Percentiles rank a stretch among this genome's conserved stretches.
These are phyloP conservation scores for Parnassius orleans DNA, from an alignment of 2,888 invertebrate species.

Conservation along the genomic window DNA sequence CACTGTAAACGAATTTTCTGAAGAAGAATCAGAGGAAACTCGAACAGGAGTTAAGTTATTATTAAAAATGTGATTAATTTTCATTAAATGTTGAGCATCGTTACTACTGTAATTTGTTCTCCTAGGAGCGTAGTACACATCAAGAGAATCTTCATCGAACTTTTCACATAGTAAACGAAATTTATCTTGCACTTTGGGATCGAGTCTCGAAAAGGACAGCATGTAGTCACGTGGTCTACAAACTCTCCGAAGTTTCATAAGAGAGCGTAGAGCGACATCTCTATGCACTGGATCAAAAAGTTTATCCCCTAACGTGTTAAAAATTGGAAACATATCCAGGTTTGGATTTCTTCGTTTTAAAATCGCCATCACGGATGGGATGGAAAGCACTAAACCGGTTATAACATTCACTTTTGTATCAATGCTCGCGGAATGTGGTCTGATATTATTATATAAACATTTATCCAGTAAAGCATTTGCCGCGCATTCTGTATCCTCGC, in stretches of 20 bases:
- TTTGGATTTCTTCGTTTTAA: slow-evolving; percentile 70
- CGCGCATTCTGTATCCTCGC: slow-evolving; percentile 84
- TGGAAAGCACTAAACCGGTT: slow-evolving; percentile 83
- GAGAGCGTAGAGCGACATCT: slow-evolving; percentile 86
- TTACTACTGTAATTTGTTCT: slow-evolving; percentile 49
- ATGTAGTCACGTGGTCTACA: slow-evolving; percentile 85
- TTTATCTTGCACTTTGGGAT: slow-evolving; percentile 74
- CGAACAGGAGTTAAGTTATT: slow-evolving; percentile 53
- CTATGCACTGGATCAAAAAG: slow-evolving; percentile 78
- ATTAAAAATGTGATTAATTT: slow-evolving; percentile 62
- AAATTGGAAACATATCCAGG: slow-evolving; percentile 73
- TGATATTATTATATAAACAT: slow-evolving; percentile 83
- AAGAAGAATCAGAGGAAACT: slow-evolving; percentile 74
- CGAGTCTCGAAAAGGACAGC: slow-evolving; percentile 69
- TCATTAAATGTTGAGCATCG: slow-evolving; percentile 55
- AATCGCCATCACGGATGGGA: slow-evolving; percentile 83
- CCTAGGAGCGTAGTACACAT: slow-evolving; percentile 70
- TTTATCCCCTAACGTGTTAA: slow-evolving; percentile 79
- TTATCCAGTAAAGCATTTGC: slow-evolving; percentile 83
- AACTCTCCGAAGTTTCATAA: slow-evolving; percentile 85
- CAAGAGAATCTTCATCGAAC: slow-evolving; percentile 72
- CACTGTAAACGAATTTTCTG: slow-evolving; percentile 81
- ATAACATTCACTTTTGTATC: slow-evolving; percentile 79
- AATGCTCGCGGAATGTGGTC: slow-evolving; percentile 74
- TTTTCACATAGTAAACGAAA: slow-evolving; percentile 68